Percentiles rank a stretch among this genome's conserved stretches.
Conservation (phyloP, 1,140 invertebrate species). For the Drosophila obscura region DNA sequence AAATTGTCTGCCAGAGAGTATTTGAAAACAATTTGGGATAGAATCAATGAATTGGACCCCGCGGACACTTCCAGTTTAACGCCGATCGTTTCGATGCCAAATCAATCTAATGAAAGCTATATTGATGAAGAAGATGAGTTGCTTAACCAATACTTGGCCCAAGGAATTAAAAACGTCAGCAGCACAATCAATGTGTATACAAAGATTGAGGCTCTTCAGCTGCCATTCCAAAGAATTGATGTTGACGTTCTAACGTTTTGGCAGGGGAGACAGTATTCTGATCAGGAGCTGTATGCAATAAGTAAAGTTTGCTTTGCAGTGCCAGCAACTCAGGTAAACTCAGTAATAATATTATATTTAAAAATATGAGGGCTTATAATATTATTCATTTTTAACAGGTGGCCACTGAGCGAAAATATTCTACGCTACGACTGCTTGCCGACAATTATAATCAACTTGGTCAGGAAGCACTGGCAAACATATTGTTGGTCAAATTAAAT, state of each 20-base stretch:
- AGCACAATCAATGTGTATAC: slow-evolving; percentile 11
- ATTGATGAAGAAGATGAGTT: slow-evolving; percentile 21
- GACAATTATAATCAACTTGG: slow-evolving; percentile 17
- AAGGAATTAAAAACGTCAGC: slow-evolving; percentile 11
- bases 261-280: slow-evolving; percentile 19
- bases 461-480: slow-evolving; percentile 13
- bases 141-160: slow-evolving; percentile 9
- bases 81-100: background rate
- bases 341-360: slow-evolving; percentile 1
- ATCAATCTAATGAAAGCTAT: background rate
- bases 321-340: slow-evolving; percentile 31
- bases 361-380: background rate
- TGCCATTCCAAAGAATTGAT: slow-evolving; percentile 6
- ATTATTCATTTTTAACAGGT: background rate
- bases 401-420: slow-evolving; percentile 17
- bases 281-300: slow-evolving; percentile 37
- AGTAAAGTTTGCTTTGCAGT: slow-evolving; percentile 38
- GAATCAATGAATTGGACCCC: background rate
- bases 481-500: slow-evolving; percentile 17
- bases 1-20: slow-evolving; percentile 1
- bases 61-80: background rate
- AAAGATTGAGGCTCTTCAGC: slow-evolving; percentile 23
- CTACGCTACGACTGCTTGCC: slow-evolving; percentile 7
- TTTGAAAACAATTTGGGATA: slow-evolving; percentile 23
- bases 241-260: slow-evolving; percentile 26